Base-by-base conservation (phyloP, 1,140 invertebrate genomes). In the Platyscapa corneri region DNA sequence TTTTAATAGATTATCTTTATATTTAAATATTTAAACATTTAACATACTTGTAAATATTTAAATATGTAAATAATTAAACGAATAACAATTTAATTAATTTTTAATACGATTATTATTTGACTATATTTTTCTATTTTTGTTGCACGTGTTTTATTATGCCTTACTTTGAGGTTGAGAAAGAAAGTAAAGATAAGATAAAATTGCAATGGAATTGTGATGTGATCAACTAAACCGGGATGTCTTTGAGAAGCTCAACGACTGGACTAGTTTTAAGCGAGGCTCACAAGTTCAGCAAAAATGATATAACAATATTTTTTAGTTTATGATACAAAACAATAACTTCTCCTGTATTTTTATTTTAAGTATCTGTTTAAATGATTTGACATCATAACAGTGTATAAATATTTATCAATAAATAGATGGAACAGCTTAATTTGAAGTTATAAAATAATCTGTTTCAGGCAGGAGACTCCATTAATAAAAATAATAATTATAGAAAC, bases 221-320 rank as follows among this genome's bases (percentile, higher is more conserved):
- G 75, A 56, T 85, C 49, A 85, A 84, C 34, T 85, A 79, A 84
- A 80, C 77, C 49, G 67, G 67, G 67, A 85, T 74, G 77, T 74
- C 83, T 60, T 85, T 74, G 77, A 85, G 77, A n/a, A 60, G 39
- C 83, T 85, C 83, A 85, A 74, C 37, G 83, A 85, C 77, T 79
- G 76, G 83, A 85, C 83, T 85, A 85, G 83, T 49, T 85, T 80
- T 64, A 79, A 85, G 83, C 83, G 83, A 85, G 83, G 83, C 83
- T 85, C 77, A 79, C 37, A 84, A 79, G 77, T 85, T 85, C 75
- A 53, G 83, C 83, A 80, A 85, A 82, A 84, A 74, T 80, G 53
- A 79, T 53, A 84, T 72, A 85, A 72, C 34, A 74, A 80, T 85
- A 79, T 74, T 34, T 37, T 46, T 84, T 42, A 37, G 20, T 72